Base-by-base conservation (phyloP, 30 jellyfish, hydroid and myxozoan species). In the Chrysaora quinquecirrha region DNA sequence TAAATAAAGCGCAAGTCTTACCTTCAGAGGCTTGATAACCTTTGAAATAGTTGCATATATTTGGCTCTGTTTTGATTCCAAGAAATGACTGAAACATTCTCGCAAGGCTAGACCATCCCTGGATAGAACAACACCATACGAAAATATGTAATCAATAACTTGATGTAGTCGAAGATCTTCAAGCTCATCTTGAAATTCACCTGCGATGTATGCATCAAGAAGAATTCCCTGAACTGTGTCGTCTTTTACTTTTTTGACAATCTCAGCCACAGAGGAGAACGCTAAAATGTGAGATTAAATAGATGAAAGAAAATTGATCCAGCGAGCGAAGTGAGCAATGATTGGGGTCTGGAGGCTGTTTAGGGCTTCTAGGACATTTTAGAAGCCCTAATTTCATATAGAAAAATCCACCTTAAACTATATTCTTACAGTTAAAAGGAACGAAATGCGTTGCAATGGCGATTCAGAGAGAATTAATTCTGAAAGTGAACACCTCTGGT, bases 181-280 rank as follows among this genome's bases (percentile, higher is more conserved):
- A 4, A 95, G 69, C 22, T 95, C 89, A 24, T 84, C 90, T 56
- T 95, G 99, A 47, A 66, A 95, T 61, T 95, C 99, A 33, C 99
- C 97, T 3, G 99, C 99, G 9, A 95, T 80, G 87, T 86, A 95
- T n/a, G 99, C 82, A 80, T 95, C 99, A 30, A 95, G 86, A 34
- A 95, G 85, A 0, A 97, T 84, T 64, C 99, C 99, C 64, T 95
- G 95, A 27, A 88, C 86, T 30, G 78, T 89, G 3, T 67, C 96
- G 29, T 68, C 72, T 6, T 63, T 70, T 27, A 95, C 38, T 10
- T 87, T 95, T 20, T 83, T 58, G 23, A 95, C 88, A 64, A 95
- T 87, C n/a, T 88, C 96, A 14, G 92, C 75, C 31, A 95, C 97
- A 19, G 96, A 78, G 47, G 69, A 31, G 56, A 83, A 95, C 21